phyloP scores from a whole-genome alignment of 92 coral and sea anemone genomes.

The Porites cylindrica region DNA sequence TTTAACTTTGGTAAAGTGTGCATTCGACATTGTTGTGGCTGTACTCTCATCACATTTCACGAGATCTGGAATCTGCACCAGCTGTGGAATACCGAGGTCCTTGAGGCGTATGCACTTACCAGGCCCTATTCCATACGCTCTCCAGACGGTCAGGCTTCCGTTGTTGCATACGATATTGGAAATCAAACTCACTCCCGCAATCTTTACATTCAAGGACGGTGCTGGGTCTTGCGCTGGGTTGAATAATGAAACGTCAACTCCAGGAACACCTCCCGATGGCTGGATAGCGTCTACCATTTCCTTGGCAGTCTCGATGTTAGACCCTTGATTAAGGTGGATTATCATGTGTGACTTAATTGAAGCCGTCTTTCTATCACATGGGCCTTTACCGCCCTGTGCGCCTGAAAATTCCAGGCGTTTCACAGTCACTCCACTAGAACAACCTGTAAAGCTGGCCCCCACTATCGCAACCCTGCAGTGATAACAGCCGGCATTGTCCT shows the following conservation, averaged over 20 bases:
- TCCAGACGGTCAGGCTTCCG: constrained; percentile 39
- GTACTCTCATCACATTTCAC: constrained; percentile 9
- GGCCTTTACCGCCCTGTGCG: constrained; percentile 24
- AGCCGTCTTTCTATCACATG: constrained; percentile 59
- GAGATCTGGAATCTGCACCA: constrained; percentile 20
- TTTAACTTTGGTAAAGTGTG: constrained; percentile 37
- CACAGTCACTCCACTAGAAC: constrained; percentile 34
- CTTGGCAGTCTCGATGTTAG: constrained; percentile 47
- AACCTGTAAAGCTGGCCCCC: constrained; percentile 34
- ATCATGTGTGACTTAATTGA: constrained; percentile 62
- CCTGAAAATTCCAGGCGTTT: constrained; percentile 31
- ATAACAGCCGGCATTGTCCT: constrained; percentile 54
- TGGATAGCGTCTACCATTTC: constrained; percentile 53
- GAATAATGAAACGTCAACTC: constrained; percentile 29
- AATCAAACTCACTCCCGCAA: constrained; percentile 31
- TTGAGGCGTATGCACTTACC: constrained; percentile 10
- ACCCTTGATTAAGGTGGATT: constrained; percentile 44
- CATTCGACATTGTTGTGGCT: not conserved
- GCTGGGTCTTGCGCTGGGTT: not conserved
- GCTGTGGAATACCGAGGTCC: constrained; percentile 4
- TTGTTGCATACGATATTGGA: constrained; percentile 14
- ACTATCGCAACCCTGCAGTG: constrained; percentile 48
- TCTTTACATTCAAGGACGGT: constrained; percentile 7
- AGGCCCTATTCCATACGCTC: constrained; percentile 35
- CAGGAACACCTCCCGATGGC: constrained; percentile 49